Percentiles rank a stretch among this genome's conserved stretches.
phyloP scores from a whole-genome alignment of 1,140 invertebrate genomes.

The Lordiphosa collinella region DNA sequence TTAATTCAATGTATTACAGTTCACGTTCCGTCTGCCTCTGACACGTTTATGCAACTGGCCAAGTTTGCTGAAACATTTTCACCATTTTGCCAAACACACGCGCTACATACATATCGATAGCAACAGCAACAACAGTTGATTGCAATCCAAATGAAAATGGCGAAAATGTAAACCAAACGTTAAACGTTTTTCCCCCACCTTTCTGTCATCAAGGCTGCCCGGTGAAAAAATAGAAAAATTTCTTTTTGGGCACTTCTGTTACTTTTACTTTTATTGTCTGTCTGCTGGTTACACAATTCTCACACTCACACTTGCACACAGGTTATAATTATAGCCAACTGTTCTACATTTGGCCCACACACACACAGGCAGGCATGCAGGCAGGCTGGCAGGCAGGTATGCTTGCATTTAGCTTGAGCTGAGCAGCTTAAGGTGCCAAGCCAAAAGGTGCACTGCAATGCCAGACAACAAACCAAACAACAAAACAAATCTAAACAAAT shows the following conservation, averaged over 20 bases:
- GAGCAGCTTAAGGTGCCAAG: conserved; percentile 27
- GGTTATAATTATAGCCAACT: conserved; percentile 46
- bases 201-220: conserved; percentile 7
- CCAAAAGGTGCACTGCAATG: conserved; percentile 8
- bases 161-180: conserved; percentile 45
- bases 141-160: conserved; percentile 42
- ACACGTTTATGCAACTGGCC: conserved; percentile 47
- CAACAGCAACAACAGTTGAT: conserved; percentile 48
- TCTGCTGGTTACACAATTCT: conserved; percentile 10
- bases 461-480: conserved; percentile 5
- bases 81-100: conserved; percentile 16
- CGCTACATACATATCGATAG: conserved; percentile 36
- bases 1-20: conserved; percentile 22
- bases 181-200: conserved; percentile 31
- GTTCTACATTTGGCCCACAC: conserved; percentile 37
- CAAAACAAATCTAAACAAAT: conserved; percentile 18
- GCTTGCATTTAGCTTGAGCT: conserved; percentile 34
- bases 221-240: neutral
- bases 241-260: conserved; percentile 24
- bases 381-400: neutral
- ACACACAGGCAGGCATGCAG: neutral
- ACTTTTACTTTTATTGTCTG: conserved; percentile 35
- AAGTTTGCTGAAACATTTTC: conserved; percentile 45
- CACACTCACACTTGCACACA: neutral
- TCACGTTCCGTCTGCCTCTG: conserved; percentile 32